These are phyloP conservation scores for Cynoglossus semilaevis DNA, from an alignment of 2,113 vertebrate species.

Conservation along the genomic window DNA sequence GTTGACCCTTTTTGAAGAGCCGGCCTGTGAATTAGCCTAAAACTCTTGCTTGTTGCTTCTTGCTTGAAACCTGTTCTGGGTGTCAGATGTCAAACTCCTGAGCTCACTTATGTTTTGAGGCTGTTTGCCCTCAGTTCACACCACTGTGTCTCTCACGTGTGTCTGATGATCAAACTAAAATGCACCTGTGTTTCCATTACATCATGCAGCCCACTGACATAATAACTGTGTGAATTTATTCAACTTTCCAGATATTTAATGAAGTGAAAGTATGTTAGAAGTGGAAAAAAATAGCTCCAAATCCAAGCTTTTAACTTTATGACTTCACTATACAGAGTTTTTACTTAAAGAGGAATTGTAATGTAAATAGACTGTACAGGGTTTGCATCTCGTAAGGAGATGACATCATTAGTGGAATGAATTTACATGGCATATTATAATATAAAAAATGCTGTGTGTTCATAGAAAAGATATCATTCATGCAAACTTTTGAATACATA, in stretches of 20 bases:
- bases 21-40: slow-evolving; percentile 47
- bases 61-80: slow-evolving; percentile 20
- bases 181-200: slow-evolving; percentile 21
- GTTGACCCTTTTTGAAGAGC: slow-evolving; percentile 44
- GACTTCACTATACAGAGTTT: too few relatives aligned
- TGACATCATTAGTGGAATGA: too few relatives aligned
- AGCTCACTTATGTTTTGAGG: slow-evolving; percentile 22
- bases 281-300: too few relatives aligned
- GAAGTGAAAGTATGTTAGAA: too few relatives aligned
- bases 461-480: slow-evolving; percentile 11
- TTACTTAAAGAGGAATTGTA: too few relatives aligned
- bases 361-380: too few relatives aligned
- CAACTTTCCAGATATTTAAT: not conserved
- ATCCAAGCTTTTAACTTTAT: too few relatives aligned
- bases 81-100: slow-evolving; percentile 40
- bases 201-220: slow-evolving; percentile 11
- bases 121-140: slow-evolving; percentile 15
- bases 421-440: too few relatives aligned
- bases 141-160: not conserved
- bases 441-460: too few relatives aligned
- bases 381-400: too few relatives aligned
- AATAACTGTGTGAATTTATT: slow-evolving; percentile 6
- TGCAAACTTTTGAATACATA: not conserved
- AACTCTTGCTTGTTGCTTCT: slow-evolving; percentile 35
- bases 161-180: not conserved